Evolutionary conservation across 2,113 vertebrate species (phyloP), one percentile per base, ranked within the genome.

Genomic region (Scortum barcoo): DNA sequence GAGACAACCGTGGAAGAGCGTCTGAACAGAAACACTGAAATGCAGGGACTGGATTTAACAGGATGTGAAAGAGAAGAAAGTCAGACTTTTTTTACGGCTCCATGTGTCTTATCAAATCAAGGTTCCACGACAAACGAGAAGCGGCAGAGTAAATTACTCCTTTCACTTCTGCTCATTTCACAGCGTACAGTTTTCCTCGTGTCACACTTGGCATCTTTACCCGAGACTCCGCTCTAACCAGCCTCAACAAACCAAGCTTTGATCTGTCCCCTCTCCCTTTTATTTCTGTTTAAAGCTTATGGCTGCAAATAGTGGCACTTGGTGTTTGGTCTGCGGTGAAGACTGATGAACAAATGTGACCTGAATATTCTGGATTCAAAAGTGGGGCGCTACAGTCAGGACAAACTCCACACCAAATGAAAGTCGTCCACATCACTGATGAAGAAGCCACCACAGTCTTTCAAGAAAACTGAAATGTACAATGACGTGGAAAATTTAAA

Each of bases 161-260:
- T 40, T 78, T 89, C 61, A 44, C 48, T 57, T 78, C 48, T 73
- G 61, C 62, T 81, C 60, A 44, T 58, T 86, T 76, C 46, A 28
- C 28, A 62, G 40, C 51, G 74, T 17, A 11, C 67, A 80, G 7
- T 51, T 78, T 71, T 54, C 20, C 26, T 74, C 33, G 17, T 50
- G 67, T 82, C 63, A 61, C 62, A 73, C 62, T 86, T 69, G 63
- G 28, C 46, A 9, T 72, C 60, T 66, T 78, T 72, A 53, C 54
- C n/a, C 4, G 2, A 48, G 57, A 68, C 30, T 33, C 19, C 0
- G n/a, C 44, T 70, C 51, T 58, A 80, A 3, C 26, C 54, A 40
- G 65, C 33, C 70, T 75, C 9, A 6, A 72, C 56, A 57, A 75
- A 73, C 68, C 1, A 40, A 28, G 38, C 56, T 70, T 71, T 76